Conservation (phyloP, 2,113 vertebrate genomes). For the Cyphomyrus plagiostoma region DNA sequence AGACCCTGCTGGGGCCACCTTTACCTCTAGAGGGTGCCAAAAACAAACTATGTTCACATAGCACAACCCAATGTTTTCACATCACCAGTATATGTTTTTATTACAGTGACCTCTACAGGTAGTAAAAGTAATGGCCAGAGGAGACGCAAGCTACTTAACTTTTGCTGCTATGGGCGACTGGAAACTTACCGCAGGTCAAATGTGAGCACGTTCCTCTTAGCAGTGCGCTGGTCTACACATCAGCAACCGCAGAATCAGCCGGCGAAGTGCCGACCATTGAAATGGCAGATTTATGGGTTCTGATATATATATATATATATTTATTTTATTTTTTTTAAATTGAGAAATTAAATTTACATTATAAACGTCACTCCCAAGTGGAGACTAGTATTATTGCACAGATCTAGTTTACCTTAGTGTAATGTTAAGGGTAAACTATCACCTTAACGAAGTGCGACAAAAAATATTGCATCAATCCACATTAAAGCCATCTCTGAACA, state of each 20-base stretch:
- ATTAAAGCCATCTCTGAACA: conserved; percentile 44
- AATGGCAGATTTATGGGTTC: conserved; percentile 12
- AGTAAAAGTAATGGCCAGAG: neutral
- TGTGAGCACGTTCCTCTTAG: neutral
- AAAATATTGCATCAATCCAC: conserved; percentile 42
- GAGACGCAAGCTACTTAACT: neutral
- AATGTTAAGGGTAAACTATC: conserved; percentile 48
- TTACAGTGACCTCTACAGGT: conserved; percentile 18
- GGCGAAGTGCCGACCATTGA: neutral
- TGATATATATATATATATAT: neutral
- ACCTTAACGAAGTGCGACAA: conserved; percentile 50
- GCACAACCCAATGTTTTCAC: neutral
- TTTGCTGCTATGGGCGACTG: neutral
- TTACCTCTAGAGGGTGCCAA: conserved; percentile 55
- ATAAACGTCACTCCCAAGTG: conserved; percentile 25
- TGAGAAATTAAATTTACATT: conserved; percentile 17
- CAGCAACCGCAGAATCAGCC: neutral
- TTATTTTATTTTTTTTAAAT: neutral
- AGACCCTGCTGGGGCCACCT: conserved; percentile 32
- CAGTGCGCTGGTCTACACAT: neutral
- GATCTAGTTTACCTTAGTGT: conserved; percentile 47
- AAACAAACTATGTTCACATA: conserved; percentile 37
- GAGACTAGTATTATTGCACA: conserved; percentile 58
- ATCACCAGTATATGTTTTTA: neutral
- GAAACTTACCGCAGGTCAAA: neutral